Conservation (phyloP, 2,797 vertebrate species). For the Schizothorax lantsangensis region DNA sequence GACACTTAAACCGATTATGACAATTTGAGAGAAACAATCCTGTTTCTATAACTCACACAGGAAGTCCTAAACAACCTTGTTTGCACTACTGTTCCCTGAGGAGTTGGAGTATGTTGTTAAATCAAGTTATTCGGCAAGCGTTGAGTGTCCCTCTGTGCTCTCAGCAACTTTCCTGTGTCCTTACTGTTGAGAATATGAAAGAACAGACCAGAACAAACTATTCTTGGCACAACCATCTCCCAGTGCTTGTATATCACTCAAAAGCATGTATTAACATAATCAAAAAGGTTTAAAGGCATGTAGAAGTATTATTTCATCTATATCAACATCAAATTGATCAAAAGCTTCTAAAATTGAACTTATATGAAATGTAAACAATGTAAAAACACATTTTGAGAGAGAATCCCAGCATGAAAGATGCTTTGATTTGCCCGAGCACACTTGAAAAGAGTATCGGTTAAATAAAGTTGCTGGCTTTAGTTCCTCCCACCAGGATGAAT, state of each 20-base stretch:
- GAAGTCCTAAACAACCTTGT: constrained; percentile 33
- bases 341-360: not conserved
- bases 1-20: constrained; percentile 2
- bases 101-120: constrained; percentile 39
- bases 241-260: not conserved
- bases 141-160: constrained; percentile 16
- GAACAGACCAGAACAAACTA: not conserved
- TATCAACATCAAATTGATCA: not conserved
- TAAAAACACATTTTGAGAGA: not conserved
- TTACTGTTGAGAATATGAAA: constrained; percentile 22
- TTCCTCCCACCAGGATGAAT: constrained; percentile 20
- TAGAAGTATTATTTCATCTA: not conserved
- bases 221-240: not conserved
- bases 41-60: constrained; percentile 24
- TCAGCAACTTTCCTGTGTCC: constrained; percentile 8
- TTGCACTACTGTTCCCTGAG: constrained; percentile 27
- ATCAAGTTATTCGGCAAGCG: constrained; percentile 14
- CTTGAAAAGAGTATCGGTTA: not conserved
- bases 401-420: not conserved
- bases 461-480: constrained; percentile 27
- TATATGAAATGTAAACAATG: constrained; percentile 29
- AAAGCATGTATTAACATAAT: not conserved
- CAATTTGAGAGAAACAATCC: not conserved
- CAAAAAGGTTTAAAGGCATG: not conserved
- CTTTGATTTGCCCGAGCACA: constrained; percentile 5